These are phyloP conservation scores for Phyllopteryx taeniolatus DNA, from an alignment of 2,113 vertebrate species.

Conservation along the genomic window DNA sequence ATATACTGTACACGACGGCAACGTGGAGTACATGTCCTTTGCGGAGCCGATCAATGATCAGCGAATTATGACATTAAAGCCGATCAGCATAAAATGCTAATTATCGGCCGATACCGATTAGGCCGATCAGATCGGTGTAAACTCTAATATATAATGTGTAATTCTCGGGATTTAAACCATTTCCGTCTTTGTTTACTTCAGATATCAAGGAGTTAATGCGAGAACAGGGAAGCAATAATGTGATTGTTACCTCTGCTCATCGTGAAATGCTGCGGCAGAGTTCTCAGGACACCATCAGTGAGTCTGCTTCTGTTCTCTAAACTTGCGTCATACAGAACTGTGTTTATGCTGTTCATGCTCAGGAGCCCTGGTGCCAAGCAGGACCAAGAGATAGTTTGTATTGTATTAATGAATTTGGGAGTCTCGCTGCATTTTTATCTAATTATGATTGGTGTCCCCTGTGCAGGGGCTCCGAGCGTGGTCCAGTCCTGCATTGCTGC, in stretches of 20 bases:
- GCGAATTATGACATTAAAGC: too few relatives aligned
- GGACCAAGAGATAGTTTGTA: not conserved
- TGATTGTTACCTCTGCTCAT: conserved; percentile 81
- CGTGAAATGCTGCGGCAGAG: conserved; percentile 79
- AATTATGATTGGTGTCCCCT: not conserved
- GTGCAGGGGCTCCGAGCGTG: conserved; percentile 58
- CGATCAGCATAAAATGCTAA: too few relatives aligned
- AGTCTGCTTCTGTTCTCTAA: conserved; percentile 32
- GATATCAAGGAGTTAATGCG: conserved; percentile 82
- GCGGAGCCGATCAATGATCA: too few relatives aligned
- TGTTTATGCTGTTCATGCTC: not conserved
- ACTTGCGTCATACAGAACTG: not conserved
- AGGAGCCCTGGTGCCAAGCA: not conserved
- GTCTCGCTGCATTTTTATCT: not conserved
- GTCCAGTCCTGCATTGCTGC: conserved; percentile 66
- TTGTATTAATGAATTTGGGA: not conserved
- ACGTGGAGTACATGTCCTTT: too few relatives aligned
- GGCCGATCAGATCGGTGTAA: too few relatives aligned
- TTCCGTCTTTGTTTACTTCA: conserved; percentile 35
- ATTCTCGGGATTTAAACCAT: not conserved
- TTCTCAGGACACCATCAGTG: conserved; percentile 79
- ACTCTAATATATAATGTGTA: not conserved
- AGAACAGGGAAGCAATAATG: conserved; percentile 80
- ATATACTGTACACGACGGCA: too few relatives aligned
- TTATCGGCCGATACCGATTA: too few relatives aligned